Evolutionary conservation across 2,888 invertebrate genomes (phyloP), one percentile per base, ranked within the genome.

Genomic region (Mythimna vitellina): DNA sequence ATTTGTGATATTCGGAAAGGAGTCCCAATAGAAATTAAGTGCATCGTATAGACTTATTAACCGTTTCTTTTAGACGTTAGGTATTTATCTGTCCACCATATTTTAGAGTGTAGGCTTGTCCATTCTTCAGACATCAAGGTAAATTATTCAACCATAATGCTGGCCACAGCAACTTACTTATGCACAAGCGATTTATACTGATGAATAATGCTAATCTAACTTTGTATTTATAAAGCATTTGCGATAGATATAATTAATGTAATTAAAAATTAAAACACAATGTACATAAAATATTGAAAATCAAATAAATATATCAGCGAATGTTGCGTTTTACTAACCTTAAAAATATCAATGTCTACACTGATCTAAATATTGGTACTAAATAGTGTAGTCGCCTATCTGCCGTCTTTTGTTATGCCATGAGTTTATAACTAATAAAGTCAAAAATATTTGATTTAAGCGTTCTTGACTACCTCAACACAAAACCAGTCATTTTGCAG

Each of bases 151-250:
- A 60, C 38, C 56, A n/a, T 64, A 57, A 73, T 73, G 74, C 53
- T 79, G 56, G 51, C 51, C 22, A 29, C 20, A 46, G 0, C 38
- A 25, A 49, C 46, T 76, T 62, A 73, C 46, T 3, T 57, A n/a
- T 53, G 76, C 76, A n/a, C 22, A 73, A 61, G 76, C 76, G 80
- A 76, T 8, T 76, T 49, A 29, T 29, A 20, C 3, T 14, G 3
- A 8, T 57, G 20, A 32, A 8, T 76, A 20, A 60, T 49, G 6
- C n/a, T 17, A 58, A 17, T 49, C 1, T 22, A 22, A 35, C 53
- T 29, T 22, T 70, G 7, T 54, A 42, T 57, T 58, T 8, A 17
- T 22, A 17, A 14, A 49, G 75, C 78, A 1, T 71, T 57, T 62
- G 75, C 75, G 78, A 75, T 53, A 58, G 53, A 7, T 62, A 35